Evolutionary conservation across 2,888 invertebrate genomes (phyloP).

Genomic region (Acanthosepion esculentum): DNA sequence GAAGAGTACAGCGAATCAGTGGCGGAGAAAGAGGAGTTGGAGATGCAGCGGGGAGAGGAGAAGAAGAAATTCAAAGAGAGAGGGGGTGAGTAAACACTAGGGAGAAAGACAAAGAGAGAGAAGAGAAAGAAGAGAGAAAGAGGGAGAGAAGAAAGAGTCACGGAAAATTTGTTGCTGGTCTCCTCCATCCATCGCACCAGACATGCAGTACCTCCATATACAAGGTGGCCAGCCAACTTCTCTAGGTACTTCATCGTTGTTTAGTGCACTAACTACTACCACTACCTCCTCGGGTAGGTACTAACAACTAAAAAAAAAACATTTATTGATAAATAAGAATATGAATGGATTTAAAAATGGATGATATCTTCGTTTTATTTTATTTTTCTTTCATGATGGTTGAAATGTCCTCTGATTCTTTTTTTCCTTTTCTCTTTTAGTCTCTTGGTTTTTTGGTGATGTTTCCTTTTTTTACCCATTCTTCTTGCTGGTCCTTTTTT

Average conservation of each 20-base stretch:
- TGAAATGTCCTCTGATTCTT: too few relatives aligned
- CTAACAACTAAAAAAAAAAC: not conserved
- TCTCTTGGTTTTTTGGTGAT: too few relatives aligned
- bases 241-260: slow-evolving; percentile 22
- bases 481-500: too few relatives aligned
- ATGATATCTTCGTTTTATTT: too few relatives aligned
- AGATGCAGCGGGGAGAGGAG: not conserved
- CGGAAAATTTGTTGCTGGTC: not conserved
- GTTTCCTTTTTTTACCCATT: too few relatives aligned
- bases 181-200: not conserved
- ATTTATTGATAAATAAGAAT: not conserved
- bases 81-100: not conserved
- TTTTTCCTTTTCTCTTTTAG: too few relatives aligned
- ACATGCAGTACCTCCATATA: slow-evolving; percentile 41
- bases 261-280: slow-evolving; percentile 21
- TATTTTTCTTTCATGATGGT: too few relatives aligned
- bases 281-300: slow-evolving; percentile 13
- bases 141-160: slow-evolving; percentile 4
- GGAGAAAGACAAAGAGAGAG: not conserved
- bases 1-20: not conserved
- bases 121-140: not conserved
- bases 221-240: slow-evolving; percentile 36
- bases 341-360: too few relatives aligned
- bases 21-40: not conserved
- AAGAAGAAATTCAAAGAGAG: not conserved